Percentiles rank a stretch among this genome's conserved stretches.
phyloP scores from a whole-genome alignment of 2,113 vertebrate species.

The Nothobranchius furzeri region DNA sequence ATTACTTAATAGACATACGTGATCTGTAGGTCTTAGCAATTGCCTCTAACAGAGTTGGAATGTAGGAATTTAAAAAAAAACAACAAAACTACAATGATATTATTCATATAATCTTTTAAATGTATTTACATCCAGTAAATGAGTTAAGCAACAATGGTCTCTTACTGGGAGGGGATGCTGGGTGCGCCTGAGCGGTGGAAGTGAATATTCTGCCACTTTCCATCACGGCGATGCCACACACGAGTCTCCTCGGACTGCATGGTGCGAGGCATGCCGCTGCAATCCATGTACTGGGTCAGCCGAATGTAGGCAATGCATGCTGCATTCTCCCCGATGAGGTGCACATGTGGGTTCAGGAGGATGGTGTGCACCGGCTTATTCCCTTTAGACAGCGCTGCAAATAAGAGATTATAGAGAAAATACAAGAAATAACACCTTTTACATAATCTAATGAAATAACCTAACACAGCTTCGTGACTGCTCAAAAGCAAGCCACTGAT shows the following conservation, averaged over 20 bases:
- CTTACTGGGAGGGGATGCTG: conserved; percentile 92
- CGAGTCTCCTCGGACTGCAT: conserved; percentile 98
- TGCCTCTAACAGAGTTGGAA: too few relatives aligned
- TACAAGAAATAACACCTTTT: not conserved
- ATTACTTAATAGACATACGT: too few relatives aligned
- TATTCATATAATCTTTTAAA: too few relatives aligned
- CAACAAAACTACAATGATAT: too few relatives aligned
- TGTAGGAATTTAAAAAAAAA: too few relatives aligned
- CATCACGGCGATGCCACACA: conserved; percentile 96
- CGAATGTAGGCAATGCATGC: conserved; percentile 96
- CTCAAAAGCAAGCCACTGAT: conserved; percentile 1
- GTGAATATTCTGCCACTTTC: conserved; percentile 98
- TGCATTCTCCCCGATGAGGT: conserved; percentile 94
- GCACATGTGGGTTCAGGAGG: conserved; percentile 95
- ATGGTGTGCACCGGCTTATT: conserved; percentile 97
- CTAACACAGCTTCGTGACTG: not conserved
- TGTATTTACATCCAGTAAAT: too few relatives aligned
- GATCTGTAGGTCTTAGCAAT: too few relatives aligned
- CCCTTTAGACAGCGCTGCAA: conserved; percentile 91
- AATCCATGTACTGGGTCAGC: conserved; percentile 96
- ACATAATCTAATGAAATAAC: not conserved
- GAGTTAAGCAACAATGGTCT: conserved; percentile 5
- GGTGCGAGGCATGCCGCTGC: conserved; percentile 89
- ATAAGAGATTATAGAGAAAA: conserved; percentile 17
- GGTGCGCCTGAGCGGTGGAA: conserved; percentile 97